Evolutionary conservation across 2,888 invertebrate genomes (phyloP).

Genomic region (Mantis religiosa): DNA sequence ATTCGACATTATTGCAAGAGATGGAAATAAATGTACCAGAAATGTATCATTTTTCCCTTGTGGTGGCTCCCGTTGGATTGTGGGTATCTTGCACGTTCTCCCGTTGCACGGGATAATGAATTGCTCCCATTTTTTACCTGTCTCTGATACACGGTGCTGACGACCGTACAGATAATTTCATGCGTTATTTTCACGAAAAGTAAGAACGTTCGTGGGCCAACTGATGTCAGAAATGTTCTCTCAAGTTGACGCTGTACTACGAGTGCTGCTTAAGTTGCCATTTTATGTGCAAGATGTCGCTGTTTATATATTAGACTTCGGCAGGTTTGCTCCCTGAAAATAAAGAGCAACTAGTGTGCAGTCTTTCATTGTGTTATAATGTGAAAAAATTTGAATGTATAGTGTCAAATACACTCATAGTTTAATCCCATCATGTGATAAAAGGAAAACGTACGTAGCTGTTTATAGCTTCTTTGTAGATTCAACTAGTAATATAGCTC

Average conservation of each 20-base stretch:
- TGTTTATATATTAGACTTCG: too few species aligned
- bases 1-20: not conserved
- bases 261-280: too few species aligned
- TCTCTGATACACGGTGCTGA: not conserved
- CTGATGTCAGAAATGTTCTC: not conserved
- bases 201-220: not conserved
- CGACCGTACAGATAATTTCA: not conserved
- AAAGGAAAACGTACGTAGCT: too few species aligned
- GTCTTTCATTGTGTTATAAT: too few species aligned
- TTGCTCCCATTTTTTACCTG: not conserved
- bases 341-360: too few species aligned
- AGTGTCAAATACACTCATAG: too few species aligned
- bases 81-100: not conserved
- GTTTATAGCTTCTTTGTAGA: too few species aligned
- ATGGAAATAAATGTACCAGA: not conserved
- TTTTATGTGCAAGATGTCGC: too few species aligned
- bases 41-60: not conserved
- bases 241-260: not conserved
- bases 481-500: too few species aligned
- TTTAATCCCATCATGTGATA: too few species aligned
- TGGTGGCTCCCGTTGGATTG: not conserved
- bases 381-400: too few species aligned
- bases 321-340: too few species aligned
- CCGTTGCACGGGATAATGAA: not conserved
- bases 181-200: not conserved